Evolutionary conservation across 2,797 vertebrate species (phyloP).

Genomic region (Macropus fuliginosus): DNA sequence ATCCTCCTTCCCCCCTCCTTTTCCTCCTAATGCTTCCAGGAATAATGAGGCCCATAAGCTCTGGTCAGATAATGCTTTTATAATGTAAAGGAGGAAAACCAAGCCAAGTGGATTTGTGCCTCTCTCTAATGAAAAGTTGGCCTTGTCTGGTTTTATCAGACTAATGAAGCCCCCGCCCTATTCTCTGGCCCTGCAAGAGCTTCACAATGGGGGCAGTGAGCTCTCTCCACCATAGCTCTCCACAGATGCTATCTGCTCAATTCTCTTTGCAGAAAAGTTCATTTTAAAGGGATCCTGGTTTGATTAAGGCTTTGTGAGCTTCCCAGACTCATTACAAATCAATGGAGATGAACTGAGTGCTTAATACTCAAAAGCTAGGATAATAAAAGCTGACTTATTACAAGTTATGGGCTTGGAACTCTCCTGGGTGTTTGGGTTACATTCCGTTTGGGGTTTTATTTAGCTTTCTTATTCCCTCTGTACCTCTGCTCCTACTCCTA

Average conservation of each 20-base stretch:
- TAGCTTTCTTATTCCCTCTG: not conserved
- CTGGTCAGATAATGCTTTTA: constrained; percentile 65
- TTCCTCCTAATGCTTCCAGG: constrained; percentile 40
- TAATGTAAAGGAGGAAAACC: constrained; percentile 63
- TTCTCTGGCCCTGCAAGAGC: constrained; percentile 45
- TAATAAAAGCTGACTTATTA: constrained; percentile 70
- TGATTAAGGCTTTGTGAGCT: constrained; percentile 67
- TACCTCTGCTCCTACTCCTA: constrained; percentile 13
- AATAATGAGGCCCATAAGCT: constrained; percentile 70
- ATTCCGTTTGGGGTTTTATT: constrained; percentile 39
- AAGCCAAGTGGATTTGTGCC: constrained; percentile 57
- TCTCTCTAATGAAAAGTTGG: constrained; percentile 67
- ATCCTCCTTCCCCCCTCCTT: not conserved
- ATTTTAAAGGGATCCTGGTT: constrained; percentile 69
- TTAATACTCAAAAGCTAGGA: constrained; percentile 67
- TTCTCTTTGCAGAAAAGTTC: constrained; percentile 68
- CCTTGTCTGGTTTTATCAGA: constrained; percentile 65
- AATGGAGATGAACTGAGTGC: constrained; percentile 68
- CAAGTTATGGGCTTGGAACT: constrained; percentile 30
- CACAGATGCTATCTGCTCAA: constrained; percentile 71
- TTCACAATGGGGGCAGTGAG: constrained; percentile 50
- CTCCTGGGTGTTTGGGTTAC: constrained; percentile 57
- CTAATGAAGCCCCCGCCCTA: constrained; percentile 57
- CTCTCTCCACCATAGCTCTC: constrained; percentile 39
- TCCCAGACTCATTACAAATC: constrained; percentile 72